Base-by-base conservation (phyloP, 2,797 vertebrate genomes). In the Microcaecilia unicolor region DNA sequence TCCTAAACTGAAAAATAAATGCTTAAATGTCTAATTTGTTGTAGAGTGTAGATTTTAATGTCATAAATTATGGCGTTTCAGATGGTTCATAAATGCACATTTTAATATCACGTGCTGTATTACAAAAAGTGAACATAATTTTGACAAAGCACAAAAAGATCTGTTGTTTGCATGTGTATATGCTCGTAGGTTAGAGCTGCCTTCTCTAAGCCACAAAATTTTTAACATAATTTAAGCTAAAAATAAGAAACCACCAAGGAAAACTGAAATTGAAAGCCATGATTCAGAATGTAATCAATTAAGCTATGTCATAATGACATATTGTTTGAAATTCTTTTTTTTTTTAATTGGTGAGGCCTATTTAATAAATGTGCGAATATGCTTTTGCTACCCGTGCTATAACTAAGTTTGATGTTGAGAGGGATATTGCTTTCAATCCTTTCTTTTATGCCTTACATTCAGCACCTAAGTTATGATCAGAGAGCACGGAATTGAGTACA, bases 1-100 rank as follows among this genome's bases (percentile, higher is more conserved):
- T 61, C 55, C 18, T 51, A 71, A 64, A 59, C 45, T 72, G 63
- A 61, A 50, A n/a, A 74, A 74, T 82, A 78, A 80, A 79, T 78
- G 65, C 57, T 68, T 72, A 61, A 68, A 57, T 66, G 68, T 75
- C 59, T 73, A 61, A 70, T 67, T 69, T 70, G 55, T 75, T 68
- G 60, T 71, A 75, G 58, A 76, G 59, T 70, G 64, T 63, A 25
- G 63, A 70, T 56, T 71, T 70, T 72, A 47, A 49, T 52, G 52
- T 71, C 46, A 30, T 55, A 58, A 67, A 45, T 64, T 66, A 44
- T 26, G 59, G 48, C 61, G 75, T 72, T 59, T 36, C 47, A 57
- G 51, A 40, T n/a, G n/a, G n/a, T n/a, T n/a, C n/a, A n/a, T n/a
- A n/a, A 22, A 26, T 45, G 42, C 34, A 2, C 62, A 54, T n/a